Conservation (phyloP, 2,113 vertebrate species). For the Trochalopteron elliotii region DNA sequence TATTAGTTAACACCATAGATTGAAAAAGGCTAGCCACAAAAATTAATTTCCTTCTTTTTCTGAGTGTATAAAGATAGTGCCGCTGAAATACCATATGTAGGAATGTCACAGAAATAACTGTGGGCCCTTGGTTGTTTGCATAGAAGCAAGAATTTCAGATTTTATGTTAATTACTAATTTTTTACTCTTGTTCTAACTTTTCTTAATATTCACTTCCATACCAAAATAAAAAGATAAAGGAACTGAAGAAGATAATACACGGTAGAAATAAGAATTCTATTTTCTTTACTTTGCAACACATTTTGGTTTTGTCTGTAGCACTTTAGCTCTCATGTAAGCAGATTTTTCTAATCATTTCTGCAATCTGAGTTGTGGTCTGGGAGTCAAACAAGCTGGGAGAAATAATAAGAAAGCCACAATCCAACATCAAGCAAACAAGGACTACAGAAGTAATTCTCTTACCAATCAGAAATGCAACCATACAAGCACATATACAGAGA, state of each 20-base stretch:
- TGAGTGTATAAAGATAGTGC: background rate
- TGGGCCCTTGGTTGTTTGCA: background rate
- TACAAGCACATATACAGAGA: background rate
- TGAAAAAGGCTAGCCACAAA: background rate
- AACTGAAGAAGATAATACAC: background rate
- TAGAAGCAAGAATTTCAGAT: background rate
- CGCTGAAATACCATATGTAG: background rate
- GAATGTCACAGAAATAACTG: background rate
- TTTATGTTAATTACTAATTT: background rate
- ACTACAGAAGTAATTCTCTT: background rate
- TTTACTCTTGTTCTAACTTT: background rate
- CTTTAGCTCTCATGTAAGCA: background rate
- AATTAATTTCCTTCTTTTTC: background rate
- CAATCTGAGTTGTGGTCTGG: constrained; percentile 10
- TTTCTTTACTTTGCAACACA: background rate
- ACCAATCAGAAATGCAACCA: background rate
- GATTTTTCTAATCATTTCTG: background rate
- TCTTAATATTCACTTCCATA: background rate
- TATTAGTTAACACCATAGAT: background rate
- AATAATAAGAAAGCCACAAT: background rate
- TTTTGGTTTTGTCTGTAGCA: background rate
- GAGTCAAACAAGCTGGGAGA: background rate
- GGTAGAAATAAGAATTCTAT: background rate
- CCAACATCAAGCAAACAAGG: background rate
- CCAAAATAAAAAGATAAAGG: background rate